Conservation (phyloP, 2,113 vertebrate genomes). For the Odocoileus hemionus region DNA sequence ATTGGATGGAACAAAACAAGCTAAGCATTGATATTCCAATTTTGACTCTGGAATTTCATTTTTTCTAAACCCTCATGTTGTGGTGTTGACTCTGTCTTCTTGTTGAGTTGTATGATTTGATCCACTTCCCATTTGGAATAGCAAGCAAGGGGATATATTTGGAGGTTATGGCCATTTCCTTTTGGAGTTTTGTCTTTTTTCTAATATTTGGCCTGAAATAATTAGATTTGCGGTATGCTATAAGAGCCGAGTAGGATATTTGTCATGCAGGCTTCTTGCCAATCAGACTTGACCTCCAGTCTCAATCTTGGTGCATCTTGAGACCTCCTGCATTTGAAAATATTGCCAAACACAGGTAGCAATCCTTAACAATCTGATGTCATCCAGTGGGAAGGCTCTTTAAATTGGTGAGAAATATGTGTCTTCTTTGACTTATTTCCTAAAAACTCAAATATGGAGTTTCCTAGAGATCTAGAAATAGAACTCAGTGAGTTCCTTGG, state of each 20-base stretch:
- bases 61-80: not conserved
- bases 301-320: not conserved
- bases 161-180: not conserved
- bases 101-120: not conserved
- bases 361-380: not conserved
- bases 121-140: not conserved
- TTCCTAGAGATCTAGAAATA: not conserved
- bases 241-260: not conserved
- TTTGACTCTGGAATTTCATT: not conserved
- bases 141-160: not conserved
- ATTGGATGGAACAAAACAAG: not conserved
- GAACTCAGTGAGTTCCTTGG: not conserved
- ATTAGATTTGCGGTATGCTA: not conserved
- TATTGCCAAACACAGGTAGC: not conserved
- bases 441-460: not conserved
- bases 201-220: not conserved
- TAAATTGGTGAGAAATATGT: not conserved
- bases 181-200: not conserved
- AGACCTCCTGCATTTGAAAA: not conserved
- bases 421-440: not conserved
- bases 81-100: not conserved
- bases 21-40: not conserved
- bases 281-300: not conserved
- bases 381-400: not conserved
- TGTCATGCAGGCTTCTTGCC: not conserved